Base-by-base conservation (phyloP, 2,888 invertebrate genomes). In the Anoplius nigerrimus region DNA sequence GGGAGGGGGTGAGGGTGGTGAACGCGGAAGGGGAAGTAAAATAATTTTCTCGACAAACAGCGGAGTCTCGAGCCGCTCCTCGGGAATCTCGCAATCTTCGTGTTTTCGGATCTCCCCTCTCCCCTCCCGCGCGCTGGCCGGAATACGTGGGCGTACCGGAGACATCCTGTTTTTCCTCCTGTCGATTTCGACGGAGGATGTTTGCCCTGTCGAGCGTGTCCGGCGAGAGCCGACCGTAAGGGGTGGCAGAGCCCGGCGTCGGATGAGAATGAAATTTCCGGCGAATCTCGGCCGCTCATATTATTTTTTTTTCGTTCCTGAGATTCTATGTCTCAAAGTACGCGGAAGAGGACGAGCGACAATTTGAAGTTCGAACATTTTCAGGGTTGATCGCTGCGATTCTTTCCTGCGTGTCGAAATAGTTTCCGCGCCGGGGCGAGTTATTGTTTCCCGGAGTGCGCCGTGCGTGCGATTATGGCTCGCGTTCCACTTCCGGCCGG, bases 21-120 rank as follows among this genome's bases (percentile, higher is more conserved):
- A n/a, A 16, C 2, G 8, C 3, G 16, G 48, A 48, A n/a, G 48
- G 48, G 24, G 24, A 21, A 53, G 21, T 5, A 6, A 58, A 58
- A 58, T 46, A 58, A 58, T 58, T 58, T 58, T 16, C 58, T 20
- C 22, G 45, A 46, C 58, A 58, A 58, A 58, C 24, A 58, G 13
- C 13, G 43, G 13, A 48, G 48, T 48, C 48, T 16, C 48, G n/a
- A n/a, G n/a, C n/a, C n/a, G 16, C 13, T 48, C 16, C 3, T 48
- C 48, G 21, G 58, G 22, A 22, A 43, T 22, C n/a, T 15, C 4
- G 24, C 53, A 53, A 53, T 53, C 16, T 46, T 18, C 20, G 45
- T 22, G 20, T 22, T 46, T 16, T 22, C 15, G 58, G 22, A 22
- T 22, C 46, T 45, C 13, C 15, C 46, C 20, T 2, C 11, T n/a